Evolutionary conservation across 2,797 vertebrate genomes (phyloP).

Genomic region (Leptoclinus maculatus): DNA sequence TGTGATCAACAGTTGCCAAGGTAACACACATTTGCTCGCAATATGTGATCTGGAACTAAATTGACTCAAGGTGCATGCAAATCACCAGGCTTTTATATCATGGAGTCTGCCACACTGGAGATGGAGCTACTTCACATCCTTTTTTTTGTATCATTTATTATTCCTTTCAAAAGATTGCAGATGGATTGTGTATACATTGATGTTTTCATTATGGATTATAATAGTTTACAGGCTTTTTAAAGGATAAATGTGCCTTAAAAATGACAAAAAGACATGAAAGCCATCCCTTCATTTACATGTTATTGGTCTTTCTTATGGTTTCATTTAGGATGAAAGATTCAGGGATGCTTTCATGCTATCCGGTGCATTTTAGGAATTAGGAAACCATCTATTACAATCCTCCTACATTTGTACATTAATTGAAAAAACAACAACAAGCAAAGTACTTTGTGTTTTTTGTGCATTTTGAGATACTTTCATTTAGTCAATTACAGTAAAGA

Average conservation of each 20-base stretch:
- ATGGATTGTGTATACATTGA: not conserved
- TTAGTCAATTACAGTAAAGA: not conserved
- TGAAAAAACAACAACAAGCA: not conserved
- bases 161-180: not conserved
- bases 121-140: conserved; percentile 43
- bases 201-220: not conserved
- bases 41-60: conserved; percentile 76
- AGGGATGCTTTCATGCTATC: not conserved
- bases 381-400: not conserved
- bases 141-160: not conserved
- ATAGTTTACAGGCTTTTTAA: not conserved
- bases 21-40: conserved; percentile 66
- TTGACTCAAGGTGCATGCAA: conserved; percentile 72
- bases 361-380: not conserved
- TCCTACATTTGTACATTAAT: not conserved
- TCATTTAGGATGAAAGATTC: not conserved
- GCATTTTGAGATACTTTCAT: not conserved
- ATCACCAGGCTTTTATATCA: conserved; percentile 53
- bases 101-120: conserved; percentile 37
- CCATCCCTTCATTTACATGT: not conserved
- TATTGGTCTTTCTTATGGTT: not conserved
- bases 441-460: not conserved
- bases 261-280: not conserved
- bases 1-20: conserved; percentile 77
- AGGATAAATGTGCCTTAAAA: not conserved